Conservation (phyloP, 2,888 invertebrate genomes). For the Brachycybe producta region DNA sequence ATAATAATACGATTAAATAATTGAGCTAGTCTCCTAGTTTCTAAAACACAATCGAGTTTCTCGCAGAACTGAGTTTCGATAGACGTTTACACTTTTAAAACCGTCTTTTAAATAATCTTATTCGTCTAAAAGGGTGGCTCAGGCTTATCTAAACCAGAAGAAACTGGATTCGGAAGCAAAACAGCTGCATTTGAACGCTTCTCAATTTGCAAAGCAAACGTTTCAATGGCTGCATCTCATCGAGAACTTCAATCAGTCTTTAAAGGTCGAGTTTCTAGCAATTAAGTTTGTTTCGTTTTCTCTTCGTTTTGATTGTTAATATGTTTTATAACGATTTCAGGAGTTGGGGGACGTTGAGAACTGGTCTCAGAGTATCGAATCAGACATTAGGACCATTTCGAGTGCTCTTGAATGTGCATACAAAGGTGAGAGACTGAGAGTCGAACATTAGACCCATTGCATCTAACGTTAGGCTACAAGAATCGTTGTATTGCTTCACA, state of each 20-base stretch:
- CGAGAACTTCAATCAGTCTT: conserved; percentile 41
- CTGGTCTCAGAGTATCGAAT: conserved; percentile 94
- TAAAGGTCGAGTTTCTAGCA: conserved; percentile 33
- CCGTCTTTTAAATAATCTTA: conserved; percentile 5
- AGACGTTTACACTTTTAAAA: no score
- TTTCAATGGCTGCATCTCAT: conserved; percentile 85
- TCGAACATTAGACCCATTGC: no score
- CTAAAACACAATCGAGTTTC: no score
- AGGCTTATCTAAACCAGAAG: conserved; percentile 96
- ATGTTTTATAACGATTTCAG: conserved; percentile 33
- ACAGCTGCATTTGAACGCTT: conserved; percentile 81
- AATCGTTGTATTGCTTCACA: no score
- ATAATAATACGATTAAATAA: no score
- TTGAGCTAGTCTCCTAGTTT: no score
- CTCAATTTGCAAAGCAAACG: conserved; percentile 90
- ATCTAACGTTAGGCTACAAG: no score
- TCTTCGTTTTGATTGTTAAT: neutral
- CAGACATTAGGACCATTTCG: conserved; percentile 83
- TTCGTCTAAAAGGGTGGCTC: conserved; percentile 63
- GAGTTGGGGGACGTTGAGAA: conserved; percentile 98
- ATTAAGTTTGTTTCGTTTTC: neutral
- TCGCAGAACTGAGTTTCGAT: no score
- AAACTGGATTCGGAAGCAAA: conserved; percentile 95
- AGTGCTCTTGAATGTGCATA: conserved; percentile 88
- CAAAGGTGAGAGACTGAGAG: conserved; percentile 47